phyloP scores from a whole-genome alignment of 2,888 invertebrate species.

The Apamea anceps region DNA sequence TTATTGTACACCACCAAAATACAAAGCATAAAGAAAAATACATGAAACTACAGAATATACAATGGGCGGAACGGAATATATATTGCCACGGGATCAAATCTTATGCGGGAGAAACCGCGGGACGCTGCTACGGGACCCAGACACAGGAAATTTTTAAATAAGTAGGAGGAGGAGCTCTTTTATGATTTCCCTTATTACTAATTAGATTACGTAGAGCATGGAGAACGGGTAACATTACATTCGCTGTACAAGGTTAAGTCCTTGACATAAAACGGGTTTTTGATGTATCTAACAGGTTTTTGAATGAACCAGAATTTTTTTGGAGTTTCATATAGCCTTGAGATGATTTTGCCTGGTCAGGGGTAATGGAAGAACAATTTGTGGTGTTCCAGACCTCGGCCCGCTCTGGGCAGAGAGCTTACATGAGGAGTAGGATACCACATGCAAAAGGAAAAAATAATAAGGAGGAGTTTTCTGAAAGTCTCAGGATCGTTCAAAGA shows the following conservation, averaged over 20 bases:
- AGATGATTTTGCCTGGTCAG: neutral
- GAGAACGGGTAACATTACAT: neutral
- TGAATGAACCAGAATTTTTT: neutral
- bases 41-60: no score
- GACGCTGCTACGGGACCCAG: no score
- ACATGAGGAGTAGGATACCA: neutral
- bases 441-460: neutral
- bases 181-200: neutral
- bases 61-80: no score
- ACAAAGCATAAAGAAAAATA: no score
- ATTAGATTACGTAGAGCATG: neutral
- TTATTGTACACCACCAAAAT: no score
- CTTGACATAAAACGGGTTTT: neutral
- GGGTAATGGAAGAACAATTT: neutral
- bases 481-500: neutral
- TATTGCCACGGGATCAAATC: no score
- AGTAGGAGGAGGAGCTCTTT: neutral
- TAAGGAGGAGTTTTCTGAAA: neutral
- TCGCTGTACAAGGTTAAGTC: neutral
- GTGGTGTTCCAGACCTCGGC: no score
- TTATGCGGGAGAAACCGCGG: no score
- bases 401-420: neutral
- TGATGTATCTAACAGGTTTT: neutral
- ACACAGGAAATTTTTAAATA: no score
- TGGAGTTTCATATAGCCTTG: neutral